These are phyloP conservation scores for Aricia agestis DNA, from an alignment of 1,140 invertebrate species.

Conservation along the genomic window DNA sequence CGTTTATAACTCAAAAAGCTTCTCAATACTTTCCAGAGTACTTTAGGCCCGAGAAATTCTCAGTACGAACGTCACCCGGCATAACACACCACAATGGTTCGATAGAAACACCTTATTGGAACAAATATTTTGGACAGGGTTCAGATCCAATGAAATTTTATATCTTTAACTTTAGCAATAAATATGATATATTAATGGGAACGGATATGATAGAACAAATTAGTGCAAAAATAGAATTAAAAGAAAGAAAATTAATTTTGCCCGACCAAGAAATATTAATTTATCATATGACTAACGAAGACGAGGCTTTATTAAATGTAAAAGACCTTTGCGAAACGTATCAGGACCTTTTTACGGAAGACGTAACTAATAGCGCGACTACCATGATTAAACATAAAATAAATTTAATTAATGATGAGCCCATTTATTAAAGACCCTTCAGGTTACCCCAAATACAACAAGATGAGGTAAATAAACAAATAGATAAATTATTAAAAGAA, in stretches of 20 bases:
- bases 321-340: slow-evolving; percentile 24
- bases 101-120: slow-evolving; percentile 21
- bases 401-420: slow-evolving; percentile 20
- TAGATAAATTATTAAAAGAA: not conserved
- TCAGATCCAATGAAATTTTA: slow-evolving; percentile 21
- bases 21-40: slow-evolving; percentile 23
- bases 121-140: slow-evolving; percentile 16
- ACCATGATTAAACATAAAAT: slow-evolving; percentile 26
- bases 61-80: slow-evolving; percentile 21
- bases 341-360: slow-evolving; percentile 25
- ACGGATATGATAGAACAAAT: slow-evolving; percentile 23
- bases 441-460: slow-evolving; percentile 4
- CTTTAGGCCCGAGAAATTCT: slow-evolving; percentile 22
- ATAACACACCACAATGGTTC: slow-evolving; percentile 11
- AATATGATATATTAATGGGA: slow-evolving; percentile 24
- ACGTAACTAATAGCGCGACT: slow-evolving; percentile 28
- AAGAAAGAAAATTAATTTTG: slow-evolving; percentile 19
- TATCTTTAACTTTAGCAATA: slow-evolving; percentile 24
- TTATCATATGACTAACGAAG: slow-evolving; percentile 23
- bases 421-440: slow-evolving; percentile 29
- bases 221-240: slow-evolving; percentile 8
- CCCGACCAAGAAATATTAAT: slow-evolving; percentile 13
- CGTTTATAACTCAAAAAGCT: slow-evolving; percentile 23
- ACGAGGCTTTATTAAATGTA: slow-evolving; percentile 19
- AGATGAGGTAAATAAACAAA: not conserved